Evolutionary conservation across 2,888 invertebrate genomes (phyloP).

Genomic region (Tetragonula carbonaria): DNA sequence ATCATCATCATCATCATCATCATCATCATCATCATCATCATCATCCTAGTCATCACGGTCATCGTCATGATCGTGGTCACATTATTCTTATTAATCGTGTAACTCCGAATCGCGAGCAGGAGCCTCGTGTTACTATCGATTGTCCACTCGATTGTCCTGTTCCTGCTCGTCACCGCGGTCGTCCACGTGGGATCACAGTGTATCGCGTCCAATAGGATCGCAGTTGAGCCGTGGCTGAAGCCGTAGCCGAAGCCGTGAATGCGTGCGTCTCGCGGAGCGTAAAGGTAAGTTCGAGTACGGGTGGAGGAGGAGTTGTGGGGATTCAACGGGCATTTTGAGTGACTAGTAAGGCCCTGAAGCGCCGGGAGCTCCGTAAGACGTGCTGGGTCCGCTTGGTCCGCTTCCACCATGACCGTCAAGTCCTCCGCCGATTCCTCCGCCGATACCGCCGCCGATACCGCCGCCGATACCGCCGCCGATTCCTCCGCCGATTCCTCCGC

Average conservation of each 20-base stretch:
- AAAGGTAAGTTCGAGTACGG: conserved; percentile 61
- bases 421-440: conserved; percentile 54
- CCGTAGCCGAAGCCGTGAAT: conserved; percentile 65
- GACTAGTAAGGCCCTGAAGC: conserved; percentile 89
- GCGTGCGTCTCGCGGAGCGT: conserved; percentile 63
- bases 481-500: conserved; percentile 75
- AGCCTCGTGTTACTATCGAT: conserved; percentile 46
- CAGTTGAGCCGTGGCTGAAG: conserved; percentile 59
- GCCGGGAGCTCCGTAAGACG: conserved; percentile 88
- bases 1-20: too few relatives aligned
- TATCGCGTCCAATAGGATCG: conserved; percentile 58
- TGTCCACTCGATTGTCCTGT: conserved; percentile 43
- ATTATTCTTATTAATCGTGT: conserved; percentile 64
- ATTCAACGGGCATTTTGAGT: conserved; percentile 72
- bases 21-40: conserved; percentile 56
- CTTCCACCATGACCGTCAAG: conserved; percentile 75
- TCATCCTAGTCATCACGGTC: conserved; percentile 53
- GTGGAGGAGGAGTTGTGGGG: conserved; percentile 60
- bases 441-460: conserved; percentile 74
- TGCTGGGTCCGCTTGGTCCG: conserved; percentile 85
- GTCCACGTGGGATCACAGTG: conserved; percentile 61
- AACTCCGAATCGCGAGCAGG: conserved; percentile 51
- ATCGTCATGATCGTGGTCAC: conserved; percentile 44
- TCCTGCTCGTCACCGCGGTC: conserved; percentile 61
- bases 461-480: conserved; percentile 76